phyloP scores from a whole-genome alignment of 2,797 vertebrate genomes.

The Eutrigla gurnardus region DNA sequence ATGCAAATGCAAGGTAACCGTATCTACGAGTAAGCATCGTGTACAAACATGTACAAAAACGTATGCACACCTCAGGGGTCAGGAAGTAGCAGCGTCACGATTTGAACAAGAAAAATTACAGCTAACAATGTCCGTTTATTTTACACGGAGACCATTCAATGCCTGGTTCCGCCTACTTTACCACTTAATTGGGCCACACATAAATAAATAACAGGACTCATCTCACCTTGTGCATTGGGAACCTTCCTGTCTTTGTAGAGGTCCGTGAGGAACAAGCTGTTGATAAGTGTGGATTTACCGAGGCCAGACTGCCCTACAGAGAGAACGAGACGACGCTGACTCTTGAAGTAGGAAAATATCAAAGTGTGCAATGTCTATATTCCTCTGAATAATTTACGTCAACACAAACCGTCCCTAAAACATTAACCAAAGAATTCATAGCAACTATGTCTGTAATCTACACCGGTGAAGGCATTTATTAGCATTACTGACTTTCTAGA shows the following conservation, averaged over 20 bases:
- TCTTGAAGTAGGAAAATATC: not conserved
- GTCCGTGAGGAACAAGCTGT: conserved; percentile 91
- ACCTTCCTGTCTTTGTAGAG: conserved; percentile 84
- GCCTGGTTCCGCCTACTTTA: not conserved
- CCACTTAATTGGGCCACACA: not conserved
- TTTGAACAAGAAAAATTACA: not conserved
- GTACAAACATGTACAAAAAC: not conserved
- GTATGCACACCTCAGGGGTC: not conserved
- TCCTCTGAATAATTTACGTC: not conserved
- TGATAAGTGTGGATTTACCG: conserved; percentile 91
- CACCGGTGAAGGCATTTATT: not conserved
- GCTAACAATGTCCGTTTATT: not conserved
- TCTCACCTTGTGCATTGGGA: conserved; percentile 81
- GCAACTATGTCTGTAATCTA: not conserved
- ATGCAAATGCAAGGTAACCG: not conserved
- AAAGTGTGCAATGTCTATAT: not conserved
- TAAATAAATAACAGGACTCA: not conserved
- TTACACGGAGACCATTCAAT: not conserved
- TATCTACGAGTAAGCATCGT: not conserved
- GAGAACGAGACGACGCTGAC: conserved; percentile 12
- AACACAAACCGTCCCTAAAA: not conserved
- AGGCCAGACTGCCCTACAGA: conserved; percentile 84
- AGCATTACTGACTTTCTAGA: not conserved
- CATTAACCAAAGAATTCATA: not conserved
- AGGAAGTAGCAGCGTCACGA: not conserved